phyloP scores from a whole-genome alignment of 2,113 vertebrate genomes.

The Sterrhoptilus dennistouni region DNA sequence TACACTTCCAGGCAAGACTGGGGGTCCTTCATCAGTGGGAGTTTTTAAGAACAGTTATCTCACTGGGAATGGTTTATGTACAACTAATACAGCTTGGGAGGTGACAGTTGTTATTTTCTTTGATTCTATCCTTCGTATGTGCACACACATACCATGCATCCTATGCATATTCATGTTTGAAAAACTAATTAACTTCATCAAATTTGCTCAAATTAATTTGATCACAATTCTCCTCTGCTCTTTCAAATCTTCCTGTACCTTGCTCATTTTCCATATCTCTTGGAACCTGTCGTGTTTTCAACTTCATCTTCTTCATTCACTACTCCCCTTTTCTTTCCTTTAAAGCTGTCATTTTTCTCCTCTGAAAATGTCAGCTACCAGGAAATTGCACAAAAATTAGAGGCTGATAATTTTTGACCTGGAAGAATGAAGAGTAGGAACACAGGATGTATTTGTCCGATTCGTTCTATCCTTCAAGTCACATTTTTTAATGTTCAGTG shows the following conservation, averaged over 20 bases:
- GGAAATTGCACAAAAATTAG: neutral
- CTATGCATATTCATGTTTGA: neutral
- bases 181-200: conserved; percentile 2
- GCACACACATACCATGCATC: neutral
- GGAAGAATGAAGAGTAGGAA: neutral
- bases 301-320: neutral
- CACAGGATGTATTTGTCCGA: neutral
- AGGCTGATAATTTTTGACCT: neutral
- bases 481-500: neutral
- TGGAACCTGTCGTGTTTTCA: neutral
- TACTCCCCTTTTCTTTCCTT: neutral
- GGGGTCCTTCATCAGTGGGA: neutral
- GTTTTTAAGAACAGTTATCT: neutral
- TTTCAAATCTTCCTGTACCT: neutral
- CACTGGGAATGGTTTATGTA: neutral
- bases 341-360: neutral
- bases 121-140: neutral
- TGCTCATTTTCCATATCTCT: neutral
- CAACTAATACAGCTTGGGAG: neutral
- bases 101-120: neutral
- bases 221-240: neutral
- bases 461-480: neutral
- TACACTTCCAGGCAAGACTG: neutral
- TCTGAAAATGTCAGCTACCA: neutral
- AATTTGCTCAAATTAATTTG: neutral